Evolutionary conservation across 2,797 vertebrate genomes (phyloP).

Genomic region (Clarias fuscus): DNA sequence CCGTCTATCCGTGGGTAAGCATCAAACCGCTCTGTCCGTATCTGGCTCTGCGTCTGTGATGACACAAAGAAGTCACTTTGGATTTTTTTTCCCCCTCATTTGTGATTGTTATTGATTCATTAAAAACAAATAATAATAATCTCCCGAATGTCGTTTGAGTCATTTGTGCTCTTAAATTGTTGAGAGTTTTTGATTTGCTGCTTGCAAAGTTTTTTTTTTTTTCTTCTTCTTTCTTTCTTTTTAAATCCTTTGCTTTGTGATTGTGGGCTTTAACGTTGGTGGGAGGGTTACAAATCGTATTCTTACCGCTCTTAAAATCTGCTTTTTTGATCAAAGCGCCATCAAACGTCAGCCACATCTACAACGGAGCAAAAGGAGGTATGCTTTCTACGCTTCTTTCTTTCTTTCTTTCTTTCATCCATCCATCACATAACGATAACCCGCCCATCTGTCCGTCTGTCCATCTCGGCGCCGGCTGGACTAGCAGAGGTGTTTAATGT

Average conservation of each 20-base stretch:
- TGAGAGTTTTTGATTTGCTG: background rate
- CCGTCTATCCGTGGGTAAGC: constrained; percentile 91
- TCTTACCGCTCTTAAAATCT: constrained; percentile 53
- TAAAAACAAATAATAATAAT: background rate
- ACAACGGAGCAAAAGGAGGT: constrained; percentile 83
- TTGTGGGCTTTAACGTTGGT: constrained; percentile 9
- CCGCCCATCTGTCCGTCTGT: constrained; percentile 38
- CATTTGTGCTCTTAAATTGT: background rate
- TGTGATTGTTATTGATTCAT: background rate
- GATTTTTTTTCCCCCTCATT: background rate
- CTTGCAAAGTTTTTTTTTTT: background rate
- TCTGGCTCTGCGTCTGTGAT: background rate
- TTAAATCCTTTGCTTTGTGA: background rate
- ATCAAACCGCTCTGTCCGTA: background rate
- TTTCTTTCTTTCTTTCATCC: constrained; percentile 13
- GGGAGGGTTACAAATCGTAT: background rate
- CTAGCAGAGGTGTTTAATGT: constrained; percentile 35
- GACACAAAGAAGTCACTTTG: background rate
- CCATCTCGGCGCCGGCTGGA: constrained; percentile 41
- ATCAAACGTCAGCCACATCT: constrained; percentile 79
- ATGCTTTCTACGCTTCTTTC: constrained; percentile 60
- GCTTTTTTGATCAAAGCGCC: constrained; percentile 70
- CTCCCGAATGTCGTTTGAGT: background rate
- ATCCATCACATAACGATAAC: constrained; percentile 31
- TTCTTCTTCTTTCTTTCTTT: background rate